These are phyloP conservation scores for Melikaiella ostensackeni DNA, from an alignment of 2,888 invertebrate species.

Conservation along the genomic window DNA sequence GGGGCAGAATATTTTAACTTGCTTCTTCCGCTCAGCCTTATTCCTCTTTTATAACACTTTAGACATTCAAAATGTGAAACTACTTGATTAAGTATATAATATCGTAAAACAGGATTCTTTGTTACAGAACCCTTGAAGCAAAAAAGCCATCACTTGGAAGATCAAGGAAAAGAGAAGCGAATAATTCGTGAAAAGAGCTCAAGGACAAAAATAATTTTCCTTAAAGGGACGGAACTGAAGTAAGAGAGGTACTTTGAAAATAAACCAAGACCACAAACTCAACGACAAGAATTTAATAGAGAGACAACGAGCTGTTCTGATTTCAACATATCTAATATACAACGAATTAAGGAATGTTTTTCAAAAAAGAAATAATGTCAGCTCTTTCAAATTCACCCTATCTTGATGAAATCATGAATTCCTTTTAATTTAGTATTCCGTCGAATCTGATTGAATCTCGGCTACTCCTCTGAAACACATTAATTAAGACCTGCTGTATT, in stretches of 20 bases:
- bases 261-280: constrained; percentile 2
- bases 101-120: neutral
- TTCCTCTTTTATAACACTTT: neutral
- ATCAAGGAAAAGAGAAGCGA: neutral
- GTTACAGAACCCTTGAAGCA: neutral
- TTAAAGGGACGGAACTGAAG: constrained; percentile 6
- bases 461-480: neutral
- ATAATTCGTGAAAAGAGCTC: neutral
- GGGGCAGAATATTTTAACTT: neutral
- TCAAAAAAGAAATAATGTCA: neutral
- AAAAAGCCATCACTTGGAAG: neutral
- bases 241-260: neutral
- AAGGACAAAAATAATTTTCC: constrained; percentile 3
- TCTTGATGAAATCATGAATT: neutral
- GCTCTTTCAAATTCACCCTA: neutral
- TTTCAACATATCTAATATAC: too few relatives aligned
- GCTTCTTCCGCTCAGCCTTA: neutral
- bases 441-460: constrained; percentile 16
- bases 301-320: neutral
- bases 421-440: neutral
- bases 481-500: constrained; percentile 26
- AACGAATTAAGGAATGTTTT: neutral
- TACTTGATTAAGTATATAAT: neutral
- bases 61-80: neutral
- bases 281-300: constrained; percentile 7